Evolutionary conservation across 2,797 vertebrate species (phyloP), one percentile per base, ranked within the genome.

Genomic region (Poecilia picta): DNA sequence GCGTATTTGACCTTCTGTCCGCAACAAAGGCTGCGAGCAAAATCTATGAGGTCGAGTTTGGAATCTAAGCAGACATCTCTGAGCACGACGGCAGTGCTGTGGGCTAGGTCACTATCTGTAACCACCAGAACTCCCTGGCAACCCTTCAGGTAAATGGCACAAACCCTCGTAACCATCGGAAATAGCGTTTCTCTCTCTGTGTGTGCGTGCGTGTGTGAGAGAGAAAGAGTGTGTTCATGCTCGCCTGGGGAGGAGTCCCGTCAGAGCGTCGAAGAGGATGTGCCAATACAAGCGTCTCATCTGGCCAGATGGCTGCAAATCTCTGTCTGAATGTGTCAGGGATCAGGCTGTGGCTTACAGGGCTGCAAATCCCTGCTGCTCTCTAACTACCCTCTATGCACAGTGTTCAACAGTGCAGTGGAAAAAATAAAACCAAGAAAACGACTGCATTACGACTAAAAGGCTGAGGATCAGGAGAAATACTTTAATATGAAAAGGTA

Each of bases 101-200:
- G 70, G 82, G 91, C 88, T 74, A 81, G 88, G 88, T 89, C 86
- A 87, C 88, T 90, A 91, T 93, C 92, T 89, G 85, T 82, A 89
- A 90, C 88, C 84, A 85, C 74, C 93, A 92, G 88, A 90, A 84
- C 84, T 84, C 80, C 68, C 73, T 81, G 74, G 85, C 86, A 83
- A 51, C 78, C 83, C 83, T 82, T 83, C 79, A 87, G 80, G 78
- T 53, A 73, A 74, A 89, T 79, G 80, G 89, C 81, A 87, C 76
- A 87, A 83, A 59, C 79, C 85, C 85, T 77, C 79, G 72, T 80
- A 91, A 83, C 74, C 72, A 81, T 74, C 62, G 53, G 75, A 76
- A 83, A 76, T 31, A 43, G 72, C 81, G 57, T 74, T 16, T 79
- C 47, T 72, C 47, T 55, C 47, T 55, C 72, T 72, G 70, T 74